These are phyloP conservation scores for Odontamblyopus rebecca DNA, from an alignment of 2,797 vertebrate genomes.

Conservation along the genomic window DNA sequence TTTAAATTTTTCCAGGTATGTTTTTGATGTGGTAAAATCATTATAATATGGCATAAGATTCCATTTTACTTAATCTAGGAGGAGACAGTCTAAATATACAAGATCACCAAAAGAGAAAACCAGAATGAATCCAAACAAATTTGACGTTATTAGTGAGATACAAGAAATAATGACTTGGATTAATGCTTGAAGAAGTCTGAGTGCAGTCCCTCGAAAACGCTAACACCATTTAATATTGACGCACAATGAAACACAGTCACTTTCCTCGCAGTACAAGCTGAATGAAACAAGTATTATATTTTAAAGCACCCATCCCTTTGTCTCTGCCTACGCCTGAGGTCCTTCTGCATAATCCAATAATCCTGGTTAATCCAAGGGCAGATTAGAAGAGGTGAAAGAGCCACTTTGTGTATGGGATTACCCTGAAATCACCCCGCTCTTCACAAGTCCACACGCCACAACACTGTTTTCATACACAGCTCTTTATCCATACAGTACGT, in stretches of 20 bases:
- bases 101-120: too few species aligned
- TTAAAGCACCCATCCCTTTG: neutral
- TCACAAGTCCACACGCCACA: constrained; percentile 1
- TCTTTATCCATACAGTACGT: neutral
- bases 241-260: neutral
- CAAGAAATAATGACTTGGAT: too few species aligned
- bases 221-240: too few species aligned
- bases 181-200: too few species aligned
- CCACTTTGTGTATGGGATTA: constrained; percentile 73
- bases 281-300: neutral
- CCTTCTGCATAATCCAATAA: constrained; percentile 70
- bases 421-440: constrained; percentile 35
- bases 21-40: too few species aligned
- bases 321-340: constrained; percentile 23
- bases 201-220: too few species aligned
- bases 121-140: too few species aligned
- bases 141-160: too few species aligned
- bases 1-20: too few species aligned
- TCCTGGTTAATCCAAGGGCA: constrained; percentile 71
- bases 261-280: neutral
- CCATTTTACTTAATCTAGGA: too few species aligned
- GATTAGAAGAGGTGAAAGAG: constrained; percentile 72
- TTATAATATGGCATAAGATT: too few species aligned
- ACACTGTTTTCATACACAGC: neutral
- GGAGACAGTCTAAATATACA: too few species aligned